Evolutionary conservation across 1,140 invertebrate species (phyloP).

Genomic region (Rhopalosiphum maidis): DNA sequence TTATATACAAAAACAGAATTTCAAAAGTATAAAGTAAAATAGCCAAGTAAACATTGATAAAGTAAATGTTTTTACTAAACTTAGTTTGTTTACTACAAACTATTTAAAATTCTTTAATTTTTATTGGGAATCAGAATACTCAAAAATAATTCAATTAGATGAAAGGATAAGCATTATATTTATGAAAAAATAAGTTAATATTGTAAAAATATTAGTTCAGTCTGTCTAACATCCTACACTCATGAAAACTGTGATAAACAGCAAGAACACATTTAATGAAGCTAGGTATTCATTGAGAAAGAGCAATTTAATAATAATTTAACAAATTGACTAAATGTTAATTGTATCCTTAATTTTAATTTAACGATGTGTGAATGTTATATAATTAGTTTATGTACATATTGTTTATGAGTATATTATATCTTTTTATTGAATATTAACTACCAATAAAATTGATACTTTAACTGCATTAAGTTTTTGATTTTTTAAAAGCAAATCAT

Average conservation of each 20-base stretch:
- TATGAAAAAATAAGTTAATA: too few species aligned
- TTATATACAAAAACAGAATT: not conserved
- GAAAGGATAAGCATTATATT: not conserved
- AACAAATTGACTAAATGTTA: not conserved
- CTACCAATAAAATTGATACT: not conserved
- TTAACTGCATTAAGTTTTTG: not conserved
- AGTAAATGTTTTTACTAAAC: not conserved
- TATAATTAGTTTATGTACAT: too few species aligned
- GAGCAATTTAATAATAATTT: not conserved
- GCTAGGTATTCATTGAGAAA: not conserved
- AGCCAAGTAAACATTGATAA: not conserved
- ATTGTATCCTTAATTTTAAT: not conserved
- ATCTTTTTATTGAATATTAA: not conserved
- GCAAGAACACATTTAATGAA: not conserved
- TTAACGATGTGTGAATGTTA: not conserved
- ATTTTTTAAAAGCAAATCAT: not conserved
- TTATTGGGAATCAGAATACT: not conserved
- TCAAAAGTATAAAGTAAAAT: not conserved
- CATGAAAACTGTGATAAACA: not conserved
- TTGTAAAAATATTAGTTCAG: too few species aligned
- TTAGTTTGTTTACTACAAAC: too few species aligned
- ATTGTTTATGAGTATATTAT: too few species aligned
- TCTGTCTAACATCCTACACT: not conserved
- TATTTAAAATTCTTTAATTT: too few species aligned
- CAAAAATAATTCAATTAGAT: not conserved